Conservation (phyloP, 2,888 invertebrate genomes). For the Elysia crispata region DNA sequence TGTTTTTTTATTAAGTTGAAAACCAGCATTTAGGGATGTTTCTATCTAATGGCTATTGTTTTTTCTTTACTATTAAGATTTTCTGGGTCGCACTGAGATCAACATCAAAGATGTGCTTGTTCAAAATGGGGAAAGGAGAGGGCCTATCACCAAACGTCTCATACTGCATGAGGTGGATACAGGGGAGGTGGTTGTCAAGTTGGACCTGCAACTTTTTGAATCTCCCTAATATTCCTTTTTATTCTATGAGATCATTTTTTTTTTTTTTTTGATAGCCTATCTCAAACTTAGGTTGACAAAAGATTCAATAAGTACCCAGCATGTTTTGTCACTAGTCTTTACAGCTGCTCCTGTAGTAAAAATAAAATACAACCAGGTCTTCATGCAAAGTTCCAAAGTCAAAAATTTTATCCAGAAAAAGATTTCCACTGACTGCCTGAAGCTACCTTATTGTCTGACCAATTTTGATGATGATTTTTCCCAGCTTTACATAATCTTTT, state of each 20-base stretch:
- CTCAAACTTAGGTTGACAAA: not conserved
- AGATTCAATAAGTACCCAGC: not conserved
- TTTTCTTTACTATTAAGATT: slow-evolving; percentile 80
- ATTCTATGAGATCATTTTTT: not conserved
- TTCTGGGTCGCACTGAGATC: slow-evolving; percentile 85
- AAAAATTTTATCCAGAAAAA: no score
- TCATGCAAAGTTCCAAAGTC: not conserved
- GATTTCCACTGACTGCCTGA: no score
- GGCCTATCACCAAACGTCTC: slow-evolving; percentile 84
- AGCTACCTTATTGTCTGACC: no score
- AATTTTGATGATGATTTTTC: no score
- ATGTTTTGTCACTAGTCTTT: not conserved
- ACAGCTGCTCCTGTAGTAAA: not conserved
- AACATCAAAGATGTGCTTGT: slow-evolving; percentile 83
- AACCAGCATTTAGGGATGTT: no score
- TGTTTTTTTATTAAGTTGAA: not conserved
- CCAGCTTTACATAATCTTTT: no score
- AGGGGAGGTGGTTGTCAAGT: slow-evolving; percentile 84
- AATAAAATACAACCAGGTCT: not conserved
- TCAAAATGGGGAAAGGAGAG: slow-evolving; percentile 79
- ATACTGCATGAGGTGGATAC: slow-evolving; percentile 84
- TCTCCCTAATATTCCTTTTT: slow-evolving; percentile 40
- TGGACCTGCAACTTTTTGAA: slow-evolving; percentile 84
- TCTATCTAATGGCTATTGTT: not conserved
- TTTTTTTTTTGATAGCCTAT: not conserved